These are phyloP conservation scores for Tinamus major DNA, from an alignment of 2,797 vertebrate species.

Conservation along the genomic window DNA sequence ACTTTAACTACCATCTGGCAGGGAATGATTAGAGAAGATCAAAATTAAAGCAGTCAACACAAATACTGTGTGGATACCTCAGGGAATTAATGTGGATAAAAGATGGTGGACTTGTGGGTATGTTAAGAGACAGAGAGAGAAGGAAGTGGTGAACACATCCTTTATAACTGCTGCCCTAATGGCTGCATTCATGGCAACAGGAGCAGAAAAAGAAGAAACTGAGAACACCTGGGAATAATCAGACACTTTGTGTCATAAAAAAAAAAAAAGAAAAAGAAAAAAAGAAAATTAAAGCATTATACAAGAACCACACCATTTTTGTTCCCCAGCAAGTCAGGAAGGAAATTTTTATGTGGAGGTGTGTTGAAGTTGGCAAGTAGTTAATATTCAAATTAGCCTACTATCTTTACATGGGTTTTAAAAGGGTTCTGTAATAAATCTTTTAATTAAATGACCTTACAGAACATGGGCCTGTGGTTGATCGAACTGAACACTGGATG, in stretches of 20 bases:
- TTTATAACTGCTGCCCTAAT: conserved; percentile 78
- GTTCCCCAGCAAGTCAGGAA: conserved; percentile 78
- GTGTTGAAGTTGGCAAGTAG: conserved; percentile 80
- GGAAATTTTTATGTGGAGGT: conserved; percentile 81
- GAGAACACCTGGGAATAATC: conserved; percentile 82
- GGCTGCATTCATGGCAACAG: conserved; percentile 77
- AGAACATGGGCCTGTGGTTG: conserved; percentile 60
- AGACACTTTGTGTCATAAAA: conserved; percentile 78
- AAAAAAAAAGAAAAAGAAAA: too few species aligned
- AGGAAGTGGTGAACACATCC: conserved; percentile 83
- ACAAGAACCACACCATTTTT: conserved; percentile 75
- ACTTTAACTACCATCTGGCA: conserved; percentile 86
- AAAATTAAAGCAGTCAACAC: conserved; percentile 87
- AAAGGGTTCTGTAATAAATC: conserved; percentile 64
- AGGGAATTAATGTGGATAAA: conserved; percentile 79
- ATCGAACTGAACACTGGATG: conserved; percentile 75
- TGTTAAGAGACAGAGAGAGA: conserved; percentile 80
- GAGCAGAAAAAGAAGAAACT: conserved; percentile 71
- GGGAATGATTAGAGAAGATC: conserved; percentile 85
- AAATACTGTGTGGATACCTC: conserved; percentile 81
- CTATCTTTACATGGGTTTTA: conserved; percentile 74
- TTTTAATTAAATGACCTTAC: conserved; percentile 64
- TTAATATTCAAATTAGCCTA: conserved; percentile 80
- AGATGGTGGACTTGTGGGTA: conserved; percentile 79
- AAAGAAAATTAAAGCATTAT: conserved; percentile 76